phyloP scores from a whole-genome alignment of 1,140 invertebrate species.

The Halesus radiatus region DNA sequence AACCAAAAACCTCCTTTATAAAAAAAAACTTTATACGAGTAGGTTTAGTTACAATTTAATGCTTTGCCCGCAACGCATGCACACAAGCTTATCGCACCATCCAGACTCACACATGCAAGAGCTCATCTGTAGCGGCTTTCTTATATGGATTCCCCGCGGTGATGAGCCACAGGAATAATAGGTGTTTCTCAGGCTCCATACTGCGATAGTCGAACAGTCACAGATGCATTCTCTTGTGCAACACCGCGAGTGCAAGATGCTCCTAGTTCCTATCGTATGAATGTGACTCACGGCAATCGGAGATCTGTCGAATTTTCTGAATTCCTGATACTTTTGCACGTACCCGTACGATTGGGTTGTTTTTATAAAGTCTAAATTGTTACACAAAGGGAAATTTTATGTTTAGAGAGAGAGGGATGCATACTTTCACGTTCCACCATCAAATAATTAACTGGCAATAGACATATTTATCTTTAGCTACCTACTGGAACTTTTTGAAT shows the following conservation, averaged over 20 bases:
- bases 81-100: not conserved
- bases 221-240: not conserved
- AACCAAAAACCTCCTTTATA: no score
- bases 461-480: no score
- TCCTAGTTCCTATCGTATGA: not conserved
- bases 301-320: conserved; percentile 27
- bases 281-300: conserved; percentile 1
- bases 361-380: no score
- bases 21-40: no score
- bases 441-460: no score
- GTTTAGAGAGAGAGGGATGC: no score
- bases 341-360: no score
- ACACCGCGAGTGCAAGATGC: conserved; percentile 4
- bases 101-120: conserved; percentile 27
- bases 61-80: conserved; percentile 6
- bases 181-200: not conserved
- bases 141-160: conserved; percentile 24
- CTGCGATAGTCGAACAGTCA: not conserved
- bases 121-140: conserved; percentile 28
- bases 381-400: no score
- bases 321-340: conserved; percentile 34
- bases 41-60: not conserved
- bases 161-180: conserved; percentile 8
- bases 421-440: no score
- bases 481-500: no score